Conservation (phyloP, 2,113 vertebrate species). For the Spermophilus dauricus region DNA sequence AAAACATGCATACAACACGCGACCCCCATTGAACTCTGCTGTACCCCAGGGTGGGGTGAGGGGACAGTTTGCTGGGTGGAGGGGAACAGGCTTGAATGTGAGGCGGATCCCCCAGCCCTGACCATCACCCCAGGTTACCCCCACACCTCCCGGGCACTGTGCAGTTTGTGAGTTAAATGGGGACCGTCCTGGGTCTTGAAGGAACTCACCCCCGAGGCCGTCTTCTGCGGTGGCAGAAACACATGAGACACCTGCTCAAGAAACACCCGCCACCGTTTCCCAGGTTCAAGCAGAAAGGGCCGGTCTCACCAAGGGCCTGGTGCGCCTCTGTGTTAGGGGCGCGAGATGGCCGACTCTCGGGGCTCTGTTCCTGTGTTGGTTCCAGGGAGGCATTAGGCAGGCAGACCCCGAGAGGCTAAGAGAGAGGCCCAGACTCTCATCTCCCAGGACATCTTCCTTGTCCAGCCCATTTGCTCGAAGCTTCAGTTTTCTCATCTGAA, state of each 20-base stretch:
- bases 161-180: rapidly evolving
- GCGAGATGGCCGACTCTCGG: not conserved
- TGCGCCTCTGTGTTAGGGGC: too few relatives aligned
- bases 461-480: too few relatives aligned
- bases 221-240: not conserved
- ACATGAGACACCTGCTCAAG: not conserved
- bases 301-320: not conserved
- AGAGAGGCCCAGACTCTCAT: not conserved
- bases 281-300: not conserved
- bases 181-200: not conserved
- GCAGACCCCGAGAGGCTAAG: not conserved
- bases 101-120: not conserved
- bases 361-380: not conserved
- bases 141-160: too few relatives aligned
- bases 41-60: too few relatives aligned
- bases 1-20: too few relatives aligned
- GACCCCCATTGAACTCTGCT: too few relatives aligned
- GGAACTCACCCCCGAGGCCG: rapidly evolving
- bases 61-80: too few relatives aligned
- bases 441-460: too few relatives aligned
- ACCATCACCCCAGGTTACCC: too few relatives aligned
- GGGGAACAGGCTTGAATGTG: not conserved
- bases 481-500: conserved; percentile 3
- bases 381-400: not conserved
- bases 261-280: rapidly evolving